Evolutionary conservation across 2,113 vertebrate genomes (phyloP), one percentile per base, ranked within the genome.

Genomic region (Ciconia maguari): DNA sequence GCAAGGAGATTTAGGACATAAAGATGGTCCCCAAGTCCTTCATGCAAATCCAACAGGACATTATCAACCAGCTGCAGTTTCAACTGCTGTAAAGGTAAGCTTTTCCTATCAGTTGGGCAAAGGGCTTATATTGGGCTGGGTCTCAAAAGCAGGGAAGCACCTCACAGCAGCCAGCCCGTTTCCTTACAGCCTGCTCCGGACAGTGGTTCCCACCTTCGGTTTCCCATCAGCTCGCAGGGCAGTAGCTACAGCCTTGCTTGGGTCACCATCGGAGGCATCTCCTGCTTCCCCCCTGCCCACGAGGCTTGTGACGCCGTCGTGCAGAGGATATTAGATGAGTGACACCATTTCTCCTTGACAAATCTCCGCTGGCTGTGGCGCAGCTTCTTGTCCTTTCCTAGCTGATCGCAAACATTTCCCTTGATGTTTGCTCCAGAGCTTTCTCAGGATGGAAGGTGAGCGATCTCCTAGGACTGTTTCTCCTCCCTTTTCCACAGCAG

Each of bases 381-480:
- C 58, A 52, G 64, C 48, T 85, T 66, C 89, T 49, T 15, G 41
- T 32, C 69, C 34, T 21, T 72, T 69, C 38, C 80, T n/a, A 51
- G 49, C 32, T 19, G 21, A 83, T 61, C n/a, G 17, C 62, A 80
- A 77, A 68, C 16, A 19, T 30, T 19, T 46, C 6, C 24, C 79
- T 46, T n/a, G 13, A 29, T 44, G 32, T 78, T 83, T 66, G 38
- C 41, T 65, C 83, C 62, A 11, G 44, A 89, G 71, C 26, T n/a
- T 51, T 69, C 38, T 46, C 44, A 20, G 74, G 38, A 87, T 16
- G 48, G 66, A 60, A 82, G 19, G 10, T 2, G 15, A 87, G 60
- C 0, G 0, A 60, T 15, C 46, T 62, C 75, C 48, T 25, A 8
- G 11, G 25, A 60, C 4, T 2, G 1, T 22, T 65, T 57, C 65